Conservation (phyloP, 2,113 vertebrate genomes). For the Brienomyrus longianalis region DNA sequence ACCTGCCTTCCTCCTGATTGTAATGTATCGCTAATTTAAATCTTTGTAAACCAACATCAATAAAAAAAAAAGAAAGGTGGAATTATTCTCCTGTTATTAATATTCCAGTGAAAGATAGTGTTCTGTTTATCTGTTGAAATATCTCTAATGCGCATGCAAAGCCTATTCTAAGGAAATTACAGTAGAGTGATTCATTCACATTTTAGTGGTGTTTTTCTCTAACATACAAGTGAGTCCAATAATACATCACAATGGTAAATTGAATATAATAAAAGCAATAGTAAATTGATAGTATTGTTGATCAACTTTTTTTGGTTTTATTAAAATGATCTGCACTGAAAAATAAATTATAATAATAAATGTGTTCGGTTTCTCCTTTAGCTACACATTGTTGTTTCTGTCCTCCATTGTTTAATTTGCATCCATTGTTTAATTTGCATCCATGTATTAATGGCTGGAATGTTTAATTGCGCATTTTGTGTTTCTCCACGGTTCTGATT, state of each 20-base stretch:
- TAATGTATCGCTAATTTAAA: conserved; percentile 15
- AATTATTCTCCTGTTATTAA: background rate
- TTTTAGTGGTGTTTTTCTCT: background rate
- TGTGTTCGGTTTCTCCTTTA: background rate
- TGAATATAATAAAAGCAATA: background rate
- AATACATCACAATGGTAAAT: background rate
- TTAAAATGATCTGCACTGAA: background rate
- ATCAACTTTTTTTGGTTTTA: background rate
- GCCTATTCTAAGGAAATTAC: background rate
- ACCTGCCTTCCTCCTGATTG: conserved; percentile 5
- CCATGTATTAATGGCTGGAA: background rate
- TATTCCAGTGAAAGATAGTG: background rate
- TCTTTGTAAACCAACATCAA: conserved; percentile 24
- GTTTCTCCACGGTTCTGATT: background rate
- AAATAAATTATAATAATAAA: background rate
- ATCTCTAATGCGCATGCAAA: background rate
- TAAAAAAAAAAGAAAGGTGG: conserved; percentile 16
- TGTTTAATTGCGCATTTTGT: background rate
- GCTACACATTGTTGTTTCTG: background rate
- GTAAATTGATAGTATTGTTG: background rate
- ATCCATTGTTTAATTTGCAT: background rate
- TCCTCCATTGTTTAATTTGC: background rate
- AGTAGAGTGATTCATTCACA: background rate
- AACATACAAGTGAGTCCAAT: background rate
- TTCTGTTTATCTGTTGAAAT: background rate